Base-by-base conservation (phyloP, 1,140 invertebrate genomes). In the Saxidomus purpurata region DNA sequence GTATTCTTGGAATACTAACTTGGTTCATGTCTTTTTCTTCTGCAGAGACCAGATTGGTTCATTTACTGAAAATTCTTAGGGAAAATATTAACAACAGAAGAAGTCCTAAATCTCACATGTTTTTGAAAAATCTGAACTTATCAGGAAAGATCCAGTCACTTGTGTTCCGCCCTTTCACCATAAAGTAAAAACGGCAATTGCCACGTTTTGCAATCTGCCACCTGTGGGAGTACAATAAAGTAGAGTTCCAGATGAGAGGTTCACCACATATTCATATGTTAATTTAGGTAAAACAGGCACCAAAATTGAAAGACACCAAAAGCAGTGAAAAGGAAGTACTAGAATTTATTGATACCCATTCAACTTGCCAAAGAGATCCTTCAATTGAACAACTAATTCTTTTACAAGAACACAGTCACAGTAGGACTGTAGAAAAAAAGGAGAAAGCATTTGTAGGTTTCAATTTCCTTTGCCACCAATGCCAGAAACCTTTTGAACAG, bases 191-290 rank as follows among this genome's bases (percentile, higher is more conserved):
- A 43, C 49, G 25, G 36, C 90, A 87, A 49, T 83, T 87, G 63
- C 22, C 31, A 52, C 81, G 49, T 67, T 89, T 69, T n/a, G n/a
- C n/a, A n/a, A 89, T n/a, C 13, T 87, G 71, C 15, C 61, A 40
- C 59, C 63, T 17, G 59, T 89, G 6, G 55, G 90, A 34, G 77
- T 71, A 71, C 43, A 71, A 85, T 22, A 85, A 71, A 59, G 34
- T 55, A 28, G 63, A 69, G 31, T 69, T 85, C 34, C 82, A 85
- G 47, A 71, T 71, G 28, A 22, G 82, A n/a, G 63, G 63, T 25
- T 85, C 92, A 82, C 95, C 96, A 22, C 96, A 96, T 92, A 83
- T 95, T 19, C 96, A 96, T 87, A 93, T 95, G 59, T 85, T 96
- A 8, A 52, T 95, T 3, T 96, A 95, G 95, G 79, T 95, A 8